Percentiles rank a stretch among this genome's conserved stretches.
Evolutionary conservation across 2,888 invertebrate genomes (phyloP).

Genomic region (Drosophila koepferae): DNA sequence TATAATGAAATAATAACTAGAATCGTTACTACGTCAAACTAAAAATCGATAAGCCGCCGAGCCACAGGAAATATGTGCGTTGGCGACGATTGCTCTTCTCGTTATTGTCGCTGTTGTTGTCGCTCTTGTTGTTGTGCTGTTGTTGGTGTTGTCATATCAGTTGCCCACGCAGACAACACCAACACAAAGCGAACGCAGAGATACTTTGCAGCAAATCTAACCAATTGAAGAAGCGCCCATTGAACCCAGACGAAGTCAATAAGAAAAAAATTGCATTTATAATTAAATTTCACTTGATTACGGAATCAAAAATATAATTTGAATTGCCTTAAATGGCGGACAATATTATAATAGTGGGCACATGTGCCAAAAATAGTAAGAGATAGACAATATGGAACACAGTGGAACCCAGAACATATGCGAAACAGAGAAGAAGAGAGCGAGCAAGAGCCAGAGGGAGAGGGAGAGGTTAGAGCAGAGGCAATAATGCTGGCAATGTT

Average conservation of each 20-base stretch:
- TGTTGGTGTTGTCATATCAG: slow-evolving; percentile 41
- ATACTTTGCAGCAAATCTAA: slow-evolving; percentile 14
- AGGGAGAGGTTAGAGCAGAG: background rate
- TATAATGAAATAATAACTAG: slow-evolving; percentile 42
- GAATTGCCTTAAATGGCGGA: slow-evolving; percentile 28
- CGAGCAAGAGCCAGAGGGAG: background rate
- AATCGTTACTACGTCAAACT: slow-evolving; percentile 54
- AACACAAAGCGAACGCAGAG: slow-evolving; percentile 15
- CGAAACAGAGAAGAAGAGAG: background rate
- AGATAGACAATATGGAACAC: background rate
- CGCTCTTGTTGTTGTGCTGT: background rate
- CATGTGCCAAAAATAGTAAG: slow-evolving; percentile 24
- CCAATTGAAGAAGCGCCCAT: slow-evolving; percentile 26
- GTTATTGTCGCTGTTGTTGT: slow-evolving; percentile 9
- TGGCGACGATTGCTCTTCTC: slow-evolving; percentile 48
- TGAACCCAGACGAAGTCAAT: slow-evolving; percentile 28
- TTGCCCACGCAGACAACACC: slow-evolving; percentile 45
- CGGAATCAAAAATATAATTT: slow-evolving; percentile 21
- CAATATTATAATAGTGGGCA: slow-evolving; percentile 11
- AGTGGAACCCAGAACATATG: background rate
- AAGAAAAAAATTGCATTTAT: slow-evolving; percentile 33
- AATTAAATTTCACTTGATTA: slow-evolving; percentile 52
- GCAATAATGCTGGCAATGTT: slow-evolving; percentile 22
- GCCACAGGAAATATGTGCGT: slow-evolving; percentile 54
- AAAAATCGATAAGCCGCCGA: slow-evolving; percentile 60